Evolutionary conservation across 2,888 invertebrate species (phyloP), one percentile per base, ranked within the genome.

Genomic region (Temnothorax rugatulus): DNA sequence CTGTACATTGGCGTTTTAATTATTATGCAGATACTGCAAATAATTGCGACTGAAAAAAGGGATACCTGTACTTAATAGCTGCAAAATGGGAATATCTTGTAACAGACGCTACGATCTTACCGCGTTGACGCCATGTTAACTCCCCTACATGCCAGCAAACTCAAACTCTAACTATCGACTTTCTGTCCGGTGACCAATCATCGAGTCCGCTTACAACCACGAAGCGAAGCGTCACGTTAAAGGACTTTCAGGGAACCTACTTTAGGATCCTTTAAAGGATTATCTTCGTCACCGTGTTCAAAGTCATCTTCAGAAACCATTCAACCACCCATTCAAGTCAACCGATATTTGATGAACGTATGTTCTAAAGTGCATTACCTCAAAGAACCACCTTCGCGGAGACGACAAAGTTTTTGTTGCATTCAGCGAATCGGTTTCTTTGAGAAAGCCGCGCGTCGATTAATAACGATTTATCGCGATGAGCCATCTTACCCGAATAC

Each of bases 381-480:
- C 50, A 52, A 68, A 84, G 74, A 85, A 68, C 68, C 41, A 29
- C 57, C 41, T 54, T 50, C 63, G 44, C 63, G 52, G 13, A 54
- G 63, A 71, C 81, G 64, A 44, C 52, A 7, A 79, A 64, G 76
- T 89, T 89, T 85, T 88, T 86, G 76, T 76, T 5, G 50, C 25
- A 83, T 68, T 83, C 82, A 82, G 47, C 76, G 76, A 74, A 87
- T 89, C 87, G 54, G 57, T 54, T 86, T 84, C 82, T 69, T 79
- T 18, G 79, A 68, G 15, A n/a, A 47, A 59, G 29, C 8, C 13
- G 18, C 9, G 38, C 29, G 64, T 84, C 38, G 34, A 84, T 69
- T 83, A 76, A 88, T 85, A 83, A 61, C 85, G 73, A 89, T 89
- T 89, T 89, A 84, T 89, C 84, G 84, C 66, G 71, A 81, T 81